Conservation (phyloP, 2,888 invertebrate species). For the Myopa testacea region DNA sequence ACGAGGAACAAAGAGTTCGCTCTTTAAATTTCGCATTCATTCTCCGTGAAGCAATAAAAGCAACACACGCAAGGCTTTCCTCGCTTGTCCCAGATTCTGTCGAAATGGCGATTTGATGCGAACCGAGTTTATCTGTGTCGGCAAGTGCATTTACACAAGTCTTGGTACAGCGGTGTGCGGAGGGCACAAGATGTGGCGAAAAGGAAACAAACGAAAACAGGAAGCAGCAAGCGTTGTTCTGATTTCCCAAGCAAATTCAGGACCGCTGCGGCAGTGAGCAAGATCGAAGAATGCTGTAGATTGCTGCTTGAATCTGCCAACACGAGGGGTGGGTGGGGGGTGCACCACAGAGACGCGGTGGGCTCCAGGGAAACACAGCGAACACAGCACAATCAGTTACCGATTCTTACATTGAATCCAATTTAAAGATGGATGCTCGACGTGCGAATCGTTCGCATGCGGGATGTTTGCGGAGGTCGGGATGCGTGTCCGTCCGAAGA, state of each 20-base stretch:
- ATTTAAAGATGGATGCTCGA: slow-evolving; percentile 39
- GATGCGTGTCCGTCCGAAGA: neutral
- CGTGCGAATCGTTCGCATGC: slow-evolving; percentile 19
- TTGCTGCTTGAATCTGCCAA: neutral
- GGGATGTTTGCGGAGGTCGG: neutral
- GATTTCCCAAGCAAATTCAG: slow-evolving; percentile 2
- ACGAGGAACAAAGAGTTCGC: slow-evolving; percentile 16
- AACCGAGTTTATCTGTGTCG: slow-evolving; percentile 7
- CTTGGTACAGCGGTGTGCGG: neutral
- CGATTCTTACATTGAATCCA: slow-evolving; percentile 48
- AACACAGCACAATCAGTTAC: slow-evolving; percentile 35
- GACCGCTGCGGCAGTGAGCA: neutral
- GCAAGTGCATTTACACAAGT: slow-evolving; percentile 9
- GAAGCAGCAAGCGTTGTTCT: neutral
- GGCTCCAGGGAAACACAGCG: neutral
- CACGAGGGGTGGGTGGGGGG: neutral
- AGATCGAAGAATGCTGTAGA: slow-evolving; percentile 12
- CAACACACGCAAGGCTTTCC: neutral
- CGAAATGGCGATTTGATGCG: slow-evolving; percentile 21
- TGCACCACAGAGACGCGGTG: too few species aligned
- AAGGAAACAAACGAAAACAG: neutral
- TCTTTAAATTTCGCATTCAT: slow-evolving; percentile 27
- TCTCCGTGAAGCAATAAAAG: neutral
- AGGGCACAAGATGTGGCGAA: neutral
- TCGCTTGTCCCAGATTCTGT: neutral